These are phyloP conservation scores for Myxocyprinus asiaticus DNA, from an alignment of 2,113 vertebrate genomes.

Conservation along the genomic window DNA sequence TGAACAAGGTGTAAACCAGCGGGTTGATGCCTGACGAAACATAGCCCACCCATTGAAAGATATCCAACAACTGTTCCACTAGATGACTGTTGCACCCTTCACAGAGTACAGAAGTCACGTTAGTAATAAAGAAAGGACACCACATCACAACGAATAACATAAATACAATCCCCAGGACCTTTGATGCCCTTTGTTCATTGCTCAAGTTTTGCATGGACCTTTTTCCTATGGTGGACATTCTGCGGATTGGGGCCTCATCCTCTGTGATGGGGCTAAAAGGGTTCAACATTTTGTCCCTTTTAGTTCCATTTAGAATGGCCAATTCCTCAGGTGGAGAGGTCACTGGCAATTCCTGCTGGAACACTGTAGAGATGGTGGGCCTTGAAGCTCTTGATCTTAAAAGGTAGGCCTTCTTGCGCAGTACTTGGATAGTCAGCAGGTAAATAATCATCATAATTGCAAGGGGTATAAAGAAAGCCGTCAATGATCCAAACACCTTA, in stretches of 20 bases:
- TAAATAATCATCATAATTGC: slow-evolving; percentile 95
- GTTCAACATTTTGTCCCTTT: slow-evolving; percentile 66
- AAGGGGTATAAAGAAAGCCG: slow-evolving; percentile 92
- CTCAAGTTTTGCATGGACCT: slow-evolving; percentile 92
- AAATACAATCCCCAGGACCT: slow-evolving; percentile 96
- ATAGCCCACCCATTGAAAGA: slow-evolving; percentile 98
- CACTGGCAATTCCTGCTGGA: slow-evolving; percentile 77
- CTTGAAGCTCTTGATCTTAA: slow-evolving; percentile 82
- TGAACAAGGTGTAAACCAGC: slow-evolving; percentile 96
- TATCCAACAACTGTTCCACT: slow-evolving; percentile 86
- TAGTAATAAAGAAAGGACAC: slow-evolving; percentile 98
- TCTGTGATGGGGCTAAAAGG: slow-evolving; percentile 44
- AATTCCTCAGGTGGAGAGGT: slow-evolving; percentile 76
- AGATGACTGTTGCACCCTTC: slow-evolving; percentile 77
- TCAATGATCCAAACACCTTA: slow-evolving; percentile 91
- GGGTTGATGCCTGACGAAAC: slow-evolving; percentile 96
- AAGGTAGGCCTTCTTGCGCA: slow-evolving; percentile 90
- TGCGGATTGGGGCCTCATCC: slow-evolving; percentile 72
- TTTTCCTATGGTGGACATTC: slow-evolving; percentile 85
- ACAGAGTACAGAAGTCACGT: slow-evolving; percentile 89
- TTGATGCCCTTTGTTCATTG: slow-evolving; percentile 95
- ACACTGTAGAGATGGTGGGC: slow-evolving; percentile 81
- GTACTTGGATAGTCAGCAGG: slow-evolving; percentile 88
- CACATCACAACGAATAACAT: slow-evolving; percentile 96
- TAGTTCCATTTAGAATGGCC: slow-evolving; percentile 74